These are phyloP conservation scores for Diuraphis noxia DNA, from an alignment of 1,140 invertebrate species.

Conservation along the genomic window DNA sequence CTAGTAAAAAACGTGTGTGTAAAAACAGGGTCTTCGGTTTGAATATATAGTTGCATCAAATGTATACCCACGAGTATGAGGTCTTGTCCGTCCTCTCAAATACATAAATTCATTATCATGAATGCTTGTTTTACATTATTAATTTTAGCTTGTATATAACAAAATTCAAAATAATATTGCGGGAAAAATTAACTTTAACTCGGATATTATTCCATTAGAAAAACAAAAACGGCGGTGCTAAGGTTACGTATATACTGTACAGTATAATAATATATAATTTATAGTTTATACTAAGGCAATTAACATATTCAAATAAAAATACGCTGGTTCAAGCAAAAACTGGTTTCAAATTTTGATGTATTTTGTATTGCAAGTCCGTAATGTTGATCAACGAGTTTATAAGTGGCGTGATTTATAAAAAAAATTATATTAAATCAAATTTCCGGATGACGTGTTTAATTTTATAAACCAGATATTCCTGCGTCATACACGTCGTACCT, in stretches of 20 bases:
- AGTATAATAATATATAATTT: no score
- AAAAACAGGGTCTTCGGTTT: not conserved
- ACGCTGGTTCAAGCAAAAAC: not conserved
- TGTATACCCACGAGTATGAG: not conserved
- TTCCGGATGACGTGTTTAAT: not conserved
- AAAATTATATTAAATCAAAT: not conserved
- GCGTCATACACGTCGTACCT: not conserved
- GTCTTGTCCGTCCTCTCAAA: not conserved
- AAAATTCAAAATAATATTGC: not conserved
- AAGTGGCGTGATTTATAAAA: not conserved
- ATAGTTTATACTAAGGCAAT: not conserved
- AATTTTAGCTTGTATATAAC: not conserved
- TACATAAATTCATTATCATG: not conserved
- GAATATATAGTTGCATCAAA: not conserved
- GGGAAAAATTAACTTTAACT: not conserved
- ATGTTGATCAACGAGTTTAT: not conserved
- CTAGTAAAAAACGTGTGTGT: no score
- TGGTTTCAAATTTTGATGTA: not conserved
- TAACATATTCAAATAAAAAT: not conserved
- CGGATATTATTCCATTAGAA: not conserved
- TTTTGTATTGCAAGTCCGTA: not conserved
- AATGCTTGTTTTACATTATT: not conserved
- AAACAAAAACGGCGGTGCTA: not conserved
- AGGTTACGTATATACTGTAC: not conserved
- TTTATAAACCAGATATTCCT: not conserved